These are phyloP conservation scores for Neosilurus mollespiculum DNA, from an alignment of 2,797 vertebrate genomes.

Conservation along the genomic window DNA sequence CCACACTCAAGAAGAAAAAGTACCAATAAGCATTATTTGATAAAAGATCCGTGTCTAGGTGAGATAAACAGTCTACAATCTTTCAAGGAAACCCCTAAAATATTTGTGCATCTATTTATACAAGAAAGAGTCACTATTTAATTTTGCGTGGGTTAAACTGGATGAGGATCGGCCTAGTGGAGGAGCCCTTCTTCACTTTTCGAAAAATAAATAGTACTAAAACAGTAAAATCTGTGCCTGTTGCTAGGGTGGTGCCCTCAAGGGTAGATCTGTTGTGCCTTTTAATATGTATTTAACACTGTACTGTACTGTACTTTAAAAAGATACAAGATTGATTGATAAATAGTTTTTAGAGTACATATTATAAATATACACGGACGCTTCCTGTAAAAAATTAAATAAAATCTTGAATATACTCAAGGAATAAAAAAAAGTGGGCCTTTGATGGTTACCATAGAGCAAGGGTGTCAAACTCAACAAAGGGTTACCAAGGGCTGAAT, in stretches of 20 bases:
- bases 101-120: background rate
- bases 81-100: background rate
- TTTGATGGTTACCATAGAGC: background rate
- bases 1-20: background rate
- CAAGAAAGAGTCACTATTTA: background rate
- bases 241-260: background rate
- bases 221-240: background rate
- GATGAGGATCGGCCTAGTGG: background rate
- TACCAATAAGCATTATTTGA: background rate
- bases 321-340: background rate
- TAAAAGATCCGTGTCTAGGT: background rate
- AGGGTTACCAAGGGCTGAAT: no score
- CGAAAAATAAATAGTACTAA: no score
- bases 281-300: background rate
- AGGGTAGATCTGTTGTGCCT: background rate
- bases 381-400: background rate
- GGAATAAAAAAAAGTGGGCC: background rate
- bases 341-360: background rate
- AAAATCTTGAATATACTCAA: background rate
- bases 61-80: background rate
- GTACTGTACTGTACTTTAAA: background rate
- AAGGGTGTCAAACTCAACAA: no score
- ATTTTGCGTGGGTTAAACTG: background rate
- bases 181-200: background rate
- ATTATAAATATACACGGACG: background rate